Evolutionary conservation across 2,888 invertebrate genomes (phyloP).

Genomic region (Sarcophaga rosellei): DNA sequence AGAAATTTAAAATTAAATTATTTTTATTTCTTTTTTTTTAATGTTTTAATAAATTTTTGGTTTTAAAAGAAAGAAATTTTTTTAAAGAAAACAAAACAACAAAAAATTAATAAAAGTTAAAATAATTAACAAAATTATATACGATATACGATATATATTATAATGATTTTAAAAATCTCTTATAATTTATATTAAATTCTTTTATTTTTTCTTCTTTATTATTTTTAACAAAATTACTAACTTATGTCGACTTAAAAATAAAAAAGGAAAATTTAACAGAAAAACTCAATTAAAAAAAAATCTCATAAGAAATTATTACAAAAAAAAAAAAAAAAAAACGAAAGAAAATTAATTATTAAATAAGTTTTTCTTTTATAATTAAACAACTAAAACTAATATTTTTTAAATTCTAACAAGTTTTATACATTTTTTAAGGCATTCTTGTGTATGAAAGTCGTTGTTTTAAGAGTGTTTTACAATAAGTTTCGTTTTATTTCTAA

Average conservation of each 20-base stretch:
- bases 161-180: slow-evolving; percentile 5
- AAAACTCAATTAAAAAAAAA: slow-evolving; percentile 32
- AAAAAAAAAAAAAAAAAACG: neutral
- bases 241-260: slow-evolving; percentile 29
- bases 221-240: slow-evolving; percentile 51
- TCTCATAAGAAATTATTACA: slow-evolving; percentile 38
- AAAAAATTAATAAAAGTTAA: slow-evolving; percentile 44
- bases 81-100: slow-evolving; percentile 26
- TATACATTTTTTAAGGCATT: slow-evolving; percentile 5
- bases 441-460: slow-evolving; percentile 33
- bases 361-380: neutral
- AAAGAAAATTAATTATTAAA: neutral
- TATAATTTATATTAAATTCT: slow-evolving; percentile 24
- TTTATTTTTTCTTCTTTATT: neutral
- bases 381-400: neutral
- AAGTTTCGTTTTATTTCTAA: slow-evolving; percentile 25
- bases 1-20: slow-evolving; percentile 37
- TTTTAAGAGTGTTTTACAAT: slow-evolving; percentile 14
- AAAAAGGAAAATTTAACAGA: slow-evolving; percentile 19
- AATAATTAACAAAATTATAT: slow-evolving; percentile 33
- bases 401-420: neutral
- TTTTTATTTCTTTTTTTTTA: slow-evolving; percentile 5
- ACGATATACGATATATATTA: neutral
- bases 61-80: slow-evolving; percentile 41
- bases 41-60: slow-evolving; percentile 41